Conservation (phyloP, 1,140 invertebrate genomes). For the Heliothis subflexa region DNA sequence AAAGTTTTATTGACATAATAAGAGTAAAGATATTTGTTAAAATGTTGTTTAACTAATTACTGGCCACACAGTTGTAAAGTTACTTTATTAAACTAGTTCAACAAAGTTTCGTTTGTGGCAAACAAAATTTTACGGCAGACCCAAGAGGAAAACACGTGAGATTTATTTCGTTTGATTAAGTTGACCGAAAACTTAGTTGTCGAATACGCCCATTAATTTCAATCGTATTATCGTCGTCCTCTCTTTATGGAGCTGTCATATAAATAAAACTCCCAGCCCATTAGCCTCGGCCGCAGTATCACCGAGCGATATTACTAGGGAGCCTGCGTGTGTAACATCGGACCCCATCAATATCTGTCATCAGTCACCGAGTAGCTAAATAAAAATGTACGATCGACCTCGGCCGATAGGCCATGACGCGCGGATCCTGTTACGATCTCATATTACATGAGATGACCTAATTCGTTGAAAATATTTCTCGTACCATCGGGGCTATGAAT, state of each 20-base stretch:
- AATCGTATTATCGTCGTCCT: conserved; percentile 66
- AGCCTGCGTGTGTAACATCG: conserved; percentile 58
- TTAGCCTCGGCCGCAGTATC: conserved; percentile 64
- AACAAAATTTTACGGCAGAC: conserved; percentile 11
- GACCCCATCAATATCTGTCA: conserved; percentile 81
- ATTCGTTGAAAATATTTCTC: conserved; percentile 63
- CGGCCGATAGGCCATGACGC: conserved; percentile 60
- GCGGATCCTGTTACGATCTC: conserved; percentile 64
- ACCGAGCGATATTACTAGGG: conserved; percentile 68
- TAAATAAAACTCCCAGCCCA: conserved; percentile 72
- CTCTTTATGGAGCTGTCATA: conserved; percentile 69
- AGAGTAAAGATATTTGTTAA: not conserved
- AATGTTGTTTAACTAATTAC: not conserved
- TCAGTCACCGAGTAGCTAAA: conserved; percentile 73
- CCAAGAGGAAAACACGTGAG: conserved; percentile 28
- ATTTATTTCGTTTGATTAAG: conserved; percentile 49
- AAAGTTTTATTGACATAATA: too few species aligned
- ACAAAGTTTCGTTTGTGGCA: not conserved
- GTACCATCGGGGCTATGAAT: conserved; percentile 52
- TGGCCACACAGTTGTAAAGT: too few species aligned
- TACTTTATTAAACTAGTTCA: not conserved
- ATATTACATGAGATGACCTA: conserved; percentile 72
- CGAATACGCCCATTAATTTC: conserved; percentile 60
- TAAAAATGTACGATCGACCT: conserved; percentile 77
- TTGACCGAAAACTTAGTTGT: conserved; percentile 52